Conservation (phyloP, 2,797 vertebrate genomes). For the Lemur catta region DNA sequence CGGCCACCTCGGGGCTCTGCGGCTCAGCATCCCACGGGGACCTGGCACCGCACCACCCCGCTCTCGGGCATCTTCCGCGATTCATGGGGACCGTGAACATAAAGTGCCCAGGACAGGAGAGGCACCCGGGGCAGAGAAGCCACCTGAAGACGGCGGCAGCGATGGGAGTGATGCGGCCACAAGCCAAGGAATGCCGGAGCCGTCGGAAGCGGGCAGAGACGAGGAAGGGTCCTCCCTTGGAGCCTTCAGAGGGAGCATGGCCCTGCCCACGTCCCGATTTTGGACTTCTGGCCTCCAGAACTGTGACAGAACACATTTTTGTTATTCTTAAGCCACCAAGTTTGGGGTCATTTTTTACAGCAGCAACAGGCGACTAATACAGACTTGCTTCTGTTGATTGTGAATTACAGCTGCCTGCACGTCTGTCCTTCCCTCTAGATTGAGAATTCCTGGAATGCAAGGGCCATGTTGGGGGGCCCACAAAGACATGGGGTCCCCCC, state of each 20-base stretch:
- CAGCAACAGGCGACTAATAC: neutral
- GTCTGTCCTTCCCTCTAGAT: neutral
- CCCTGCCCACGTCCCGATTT: neutral
- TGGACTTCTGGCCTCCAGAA: neutral
- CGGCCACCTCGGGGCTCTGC: neutral
- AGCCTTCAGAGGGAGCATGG: neutral
- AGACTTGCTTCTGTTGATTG: too few species aligned
- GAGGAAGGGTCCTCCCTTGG: neutral
- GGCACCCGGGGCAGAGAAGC: accelerated
- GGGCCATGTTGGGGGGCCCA: neutral
- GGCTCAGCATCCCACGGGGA: neutral
- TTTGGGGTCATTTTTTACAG: neutral
- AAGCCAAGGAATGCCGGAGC: neutral
- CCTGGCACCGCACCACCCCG: accelerated
- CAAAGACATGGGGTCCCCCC: too few species aligned
- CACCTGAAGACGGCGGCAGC: accelerated
- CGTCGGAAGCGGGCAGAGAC: neutral
- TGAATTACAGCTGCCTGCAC: neutral
- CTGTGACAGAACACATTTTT: neutral
- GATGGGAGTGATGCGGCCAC: neutral
- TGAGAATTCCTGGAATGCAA: neutral
- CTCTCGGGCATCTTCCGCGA: accelerated
- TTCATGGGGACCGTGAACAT: neutral
- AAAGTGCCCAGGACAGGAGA: neutral
- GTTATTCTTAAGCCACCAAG: neutral